A percentile compares a stretch with the other conserved stretches of the same genome.
These are phyloP conservation scores for Idaea biselata DNA, from an alignment of 2,888 invertebrate genomes.

Conservation along the genomic window DNA sequence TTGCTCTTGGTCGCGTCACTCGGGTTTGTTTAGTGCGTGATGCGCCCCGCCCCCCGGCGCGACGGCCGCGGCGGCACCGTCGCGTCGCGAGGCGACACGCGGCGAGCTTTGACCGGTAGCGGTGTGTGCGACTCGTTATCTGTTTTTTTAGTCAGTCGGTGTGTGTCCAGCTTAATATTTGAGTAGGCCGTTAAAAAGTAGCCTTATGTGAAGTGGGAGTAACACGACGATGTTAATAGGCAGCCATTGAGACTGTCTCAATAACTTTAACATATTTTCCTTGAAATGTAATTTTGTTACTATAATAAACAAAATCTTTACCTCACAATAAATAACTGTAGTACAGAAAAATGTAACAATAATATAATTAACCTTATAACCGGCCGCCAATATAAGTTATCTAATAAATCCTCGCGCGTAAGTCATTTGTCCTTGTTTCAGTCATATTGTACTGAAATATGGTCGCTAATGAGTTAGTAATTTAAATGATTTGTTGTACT, in stretches of 20 bases:
- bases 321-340: background rate
- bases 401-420: conserved; percentile 3
- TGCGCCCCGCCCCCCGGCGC: conserved; percentile 67
- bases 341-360: background rate
- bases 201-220: conserved; percentile 66
- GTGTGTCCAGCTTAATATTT: conserved; percentile 75
- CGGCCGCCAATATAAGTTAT: conserved; percentile 5
- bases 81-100: conserved; percentile 21
- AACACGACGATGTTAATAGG: conserved; percentile 58
- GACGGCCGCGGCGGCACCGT: conserved; percentile 41
- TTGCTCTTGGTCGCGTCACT: conserved; percentile 48
- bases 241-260: conserved; percentile 21
- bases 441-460: conserved; percentile 51
- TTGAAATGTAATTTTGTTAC: background rate
- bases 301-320: background rate
- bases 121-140: conserved; percentile 66
- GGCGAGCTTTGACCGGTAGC: conserved; percentile 76
- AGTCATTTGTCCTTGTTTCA: conserved; percentile 34
- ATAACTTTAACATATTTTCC: background rate
- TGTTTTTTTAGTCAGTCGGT: conserved; percentile 68
- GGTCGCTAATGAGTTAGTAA: conserved; percentile 65
- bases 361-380: conserved; percentile 2
- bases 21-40: conserved; percentile 78
- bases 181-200: conserved; percentile 66
- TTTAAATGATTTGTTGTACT: conserved; percentile 62